A percentile compares a stretch with the other conserved stretches of the same genome.
Conservation (phyloP, 2,888 invertebrate species). For the Meteorus colon region DNA sequence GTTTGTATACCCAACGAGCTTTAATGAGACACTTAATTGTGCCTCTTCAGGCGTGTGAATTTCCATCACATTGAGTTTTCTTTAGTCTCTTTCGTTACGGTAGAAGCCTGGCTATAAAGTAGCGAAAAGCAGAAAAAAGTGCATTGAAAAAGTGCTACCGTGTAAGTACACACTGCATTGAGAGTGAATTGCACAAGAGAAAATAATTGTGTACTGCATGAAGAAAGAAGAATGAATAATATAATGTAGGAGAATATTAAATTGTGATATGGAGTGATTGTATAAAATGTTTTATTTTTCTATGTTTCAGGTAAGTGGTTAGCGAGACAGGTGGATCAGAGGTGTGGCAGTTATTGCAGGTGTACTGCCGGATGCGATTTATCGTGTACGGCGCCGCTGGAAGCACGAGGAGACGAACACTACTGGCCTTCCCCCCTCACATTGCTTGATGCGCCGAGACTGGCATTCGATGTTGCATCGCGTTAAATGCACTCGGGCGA, state of each 20-base stretch:
- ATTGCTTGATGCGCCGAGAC: not conserved
- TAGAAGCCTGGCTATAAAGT: not conserved
- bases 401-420: constrained; percentile 28
- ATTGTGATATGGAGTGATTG: constrained; percentile 18
- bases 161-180: not conserved
- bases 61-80: constrained; percentile 40
- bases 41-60: constrained; percentile 50
- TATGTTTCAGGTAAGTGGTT: constrained; percentile 50
- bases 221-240: not conserved
- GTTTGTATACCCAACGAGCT: constrained; percentile 10
- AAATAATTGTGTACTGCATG: constrained; percentile 2
- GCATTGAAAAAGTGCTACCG: not conserved
- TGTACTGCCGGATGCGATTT: not conserved
- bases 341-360: not conserved
- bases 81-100: not conserved
- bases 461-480: not conserved
- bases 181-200: not conserved
- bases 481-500: constrained; percentile 12
- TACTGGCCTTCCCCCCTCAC: not conserved
- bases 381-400: constrained; percentile 38
- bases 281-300: constrained; percentile 34
- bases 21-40: constrained; percentile 48
- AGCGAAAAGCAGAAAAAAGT: not conserved
- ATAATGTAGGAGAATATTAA: constrained; percentile 1
- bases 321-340: constrained; percentile 1